Evolutionary conservation across 1,140 invertebrate genomes (phyloP), one percentile per base, ranked within the genome.

Genomic region (Dufourea novaeangliae): DNA sequence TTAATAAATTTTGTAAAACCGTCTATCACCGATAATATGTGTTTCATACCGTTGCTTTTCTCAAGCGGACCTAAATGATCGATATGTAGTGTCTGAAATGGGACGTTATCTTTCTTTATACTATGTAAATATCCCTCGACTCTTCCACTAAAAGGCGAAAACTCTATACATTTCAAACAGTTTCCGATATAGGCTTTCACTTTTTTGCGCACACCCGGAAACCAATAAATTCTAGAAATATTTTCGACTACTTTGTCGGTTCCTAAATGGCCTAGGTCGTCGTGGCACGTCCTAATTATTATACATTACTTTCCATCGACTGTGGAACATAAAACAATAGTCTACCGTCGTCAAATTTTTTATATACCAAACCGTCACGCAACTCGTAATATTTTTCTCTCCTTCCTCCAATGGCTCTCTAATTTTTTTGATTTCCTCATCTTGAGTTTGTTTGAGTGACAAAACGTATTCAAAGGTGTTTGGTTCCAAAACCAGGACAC

Each of bases 251-350:
- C 37, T 11, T 87, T 76, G 20, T 78, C 32, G 7, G 83, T 73
- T 68, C 68, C 68, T 1, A 44, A 54, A n/a, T 89, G 85, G 1
- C 85, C 83, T 4, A 87, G 41, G 41, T 87, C 80, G 59, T 88
- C 82, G 63, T 90, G 86, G 59, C 75, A 80, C 12, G 52, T 77
- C 6, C 68, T 63, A 29, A 86, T 66, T n/a, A n/a, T n/a, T n/a
- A n/a, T 2, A 86, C 56, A 27, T 80, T 74, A 5, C 54, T 14
- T 64, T 85, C 80, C 78, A 86, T 84, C 22, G 1, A 17, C 2
- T 1, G 1, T 4, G 63, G 63, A 1, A 68, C 56, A 7, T 46
- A 67, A 34, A 61, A 67, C 1, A 68, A 20, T 5, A 76, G 5
- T n/a, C 61, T 63, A 0, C 17, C 10, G 29, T 61, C 14, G 10